These are phyloP conservation scores for Thermophis baileyi DNA, from an alignment of 2,113 vertebrate species.

Conservation along the genomic window DNA sequence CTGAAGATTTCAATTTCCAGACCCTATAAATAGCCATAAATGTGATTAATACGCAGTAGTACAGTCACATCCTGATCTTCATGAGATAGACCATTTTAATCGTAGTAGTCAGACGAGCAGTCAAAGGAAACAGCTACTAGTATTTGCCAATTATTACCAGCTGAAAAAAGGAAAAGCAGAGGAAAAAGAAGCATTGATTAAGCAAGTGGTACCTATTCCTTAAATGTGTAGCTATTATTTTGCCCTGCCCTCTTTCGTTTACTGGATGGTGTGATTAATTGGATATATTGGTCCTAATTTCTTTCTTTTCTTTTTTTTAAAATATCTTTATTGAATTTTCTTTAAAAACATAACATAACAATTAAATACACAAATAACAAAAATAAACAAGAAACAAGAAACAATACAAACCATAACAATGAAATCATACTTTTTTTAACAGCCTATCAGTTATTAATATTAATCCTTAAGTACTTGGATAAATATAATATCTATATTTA, in stretches of 20 bases:
- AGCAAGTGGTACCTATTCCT: neutral
- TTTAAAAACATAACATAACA: too few relatives aligned
- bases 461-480: too few relatives aligned
- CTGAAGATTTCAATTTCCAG: neutral
- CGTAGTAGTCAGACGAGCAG: neutral
- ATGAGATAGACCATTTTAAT: neutral
- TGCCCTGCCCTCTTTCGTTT: neutral
- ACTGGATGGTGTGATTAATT: neutral
- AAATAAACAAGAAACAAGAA: too few relatives aligned
- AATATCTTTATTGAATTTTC: too few relatives aligned
- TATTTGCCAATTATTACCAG: neutral
- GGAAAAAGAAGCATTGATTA: neutral
- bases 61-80: neutral
- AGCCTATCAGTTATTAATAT: too few relatives aligned
- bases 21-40: neutral
- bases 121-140: neutral
- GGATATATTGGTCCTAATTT: neutral
- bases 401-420: too few relatives aligned
- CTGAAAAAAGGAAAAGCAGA: neutral
- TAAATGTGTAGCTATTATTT: neutral
- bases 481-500: too few relatives aligned
- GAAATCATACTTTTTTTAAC: too few relatives aligned
- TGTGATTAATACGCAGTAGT: neutral
- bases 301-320: too few relatives aligned
- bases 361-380: too few relatives aligned